phyloP scores from a whole-genome alignment of 2,888 invertebrate species.

The Rutpela maculata region DNA sequence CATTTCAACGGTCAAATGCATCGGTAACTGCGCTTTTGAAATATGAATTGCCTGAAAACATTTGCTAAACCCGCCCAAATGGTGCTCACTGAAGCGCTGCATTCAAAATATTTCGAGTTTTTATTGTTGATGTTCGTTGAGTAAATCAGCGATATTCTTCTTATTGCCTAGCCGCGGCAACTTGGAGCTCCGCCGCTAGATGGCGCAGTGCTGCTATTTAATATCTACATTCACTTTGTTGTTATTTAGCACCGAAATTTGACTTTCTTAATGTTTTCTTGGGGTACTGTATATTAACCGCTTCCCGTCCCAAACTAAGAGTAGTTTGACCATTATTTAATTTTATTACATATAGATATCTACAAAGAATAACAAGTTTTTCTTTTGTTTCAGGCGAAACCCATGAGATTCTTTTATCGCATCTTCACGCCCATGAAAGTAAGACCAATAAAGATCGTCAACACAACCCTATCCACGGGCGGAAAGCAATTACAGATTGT shows the following conservation, averaged over 20 bases:
- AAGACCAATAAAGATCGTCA: constrained; percentile 71
- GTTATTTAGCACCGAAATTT: too few species aligned
- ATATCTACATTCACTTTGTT: too few species aligned
- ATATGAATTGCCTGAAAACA: not conserved
- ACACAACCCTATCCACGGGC: constrained; percentile 69
- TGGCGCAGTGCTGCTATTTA: too few species aligned
- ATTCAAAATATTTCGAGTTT: too few species aligned
- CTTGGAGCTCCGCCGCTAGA: too few species aligned
- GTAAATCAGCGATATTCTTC: too few species aligned
- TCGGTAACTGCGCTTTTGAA: not conserved
- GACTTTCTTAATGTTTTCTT: too few species aligned
- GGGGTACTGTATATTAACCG: not conserved
- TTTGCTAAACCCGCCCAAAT: not conserved
- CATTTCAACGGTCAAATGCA: not conserved
- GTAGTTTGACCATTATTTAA: not conserved
- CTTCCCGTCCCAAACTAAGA: not conserved
- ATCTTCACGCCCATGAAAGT: constrained; percentile 74
- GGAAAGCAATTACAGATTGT: constrained; percentile 71
- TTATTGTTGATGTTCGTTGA: too few species aligned
- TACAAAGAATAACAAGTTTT: constrained; percentile 6
- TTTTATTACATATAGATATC: not conserved
- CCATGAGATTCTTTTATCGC: constrained; percentile 81
- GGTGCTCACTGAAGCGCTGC: too few species aligned
- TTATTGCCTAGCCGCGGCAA: too few species aligned
- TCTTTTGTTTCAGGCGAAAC: constrained; percentile 75